These are phyloP conservation scores for Gnatocerus cornutus DNA, from an alignment of 2,888 invertebrate species.

Conservation along the genomic window DNA sequence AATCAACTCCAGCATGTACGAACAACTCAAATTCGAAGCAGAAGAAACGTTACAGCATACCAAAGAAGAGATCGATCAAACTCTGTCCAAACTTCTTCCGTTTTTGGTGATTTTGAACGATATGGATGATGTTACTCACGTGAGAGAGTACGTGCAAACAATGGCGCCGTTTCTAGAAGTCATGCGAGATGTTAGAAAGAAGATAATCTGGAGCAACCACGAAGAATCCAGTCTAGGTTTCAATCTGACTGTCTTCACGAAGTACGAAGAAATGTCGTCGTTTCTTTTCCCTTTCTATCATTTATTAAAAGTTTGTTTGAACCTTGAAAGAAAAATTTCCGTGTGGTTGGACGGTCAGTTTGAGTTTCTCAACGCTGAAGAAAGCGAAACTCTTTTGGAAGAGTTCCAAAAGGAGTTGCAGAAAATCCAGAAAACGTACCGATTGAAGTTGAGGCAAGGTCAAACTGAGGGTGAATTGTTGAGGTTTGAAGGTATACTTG, in stretches of 20 bases:
- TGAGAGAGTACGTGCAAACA: slow-evolving; percentile 85
- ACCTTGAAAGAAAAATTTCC: slow-evolving; percentile 87
- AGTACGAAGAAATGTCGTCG: slow-evolving; percentile 84
- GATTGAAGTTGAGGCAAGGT: slow-evolving; percentile 80
- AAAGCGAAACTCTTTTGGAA: slow-evolving; percentile 87
- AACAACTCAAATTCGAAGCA: slow-evolving; percentile 87
- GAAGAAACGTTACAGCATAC: slow-evolving; percentile 85
- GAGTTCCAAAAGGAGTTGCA: slow-evolving; percentile 86
- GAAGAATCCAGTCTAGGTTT: slow-evolving; percentile 92
- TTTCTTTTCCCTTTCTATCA: slow-evolving; percentile 81
- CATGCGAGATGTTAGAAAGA: slow-evolving; percentile 82
- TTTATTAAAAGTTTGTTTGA: slow-evolving; percentile 79
- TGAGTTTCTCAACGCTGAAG: slow-evolving; percentile 84
- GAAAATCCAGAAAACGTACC: slow-evolving; percentile 85
- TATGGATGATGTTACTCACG: slow-evolving; percentile 87
- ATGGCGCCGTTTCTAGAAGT: slow-evolving; percentile 84
- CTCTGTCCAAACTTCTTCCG: slow-evolving; percentile 82
- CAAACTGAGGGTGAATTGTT: slow-evolving; percentile 78
- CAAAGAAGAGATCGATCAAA: slow-evolving; percentile 80
- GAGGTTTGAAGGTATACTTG: slow-evolving; percentile 78
- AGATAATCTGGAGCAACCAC: slow-evolving; percentile 89
- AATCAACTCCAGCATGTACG: slow-evolving; percentile 84
- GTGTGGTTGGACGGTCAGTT: slow-evolving; percentile 96
- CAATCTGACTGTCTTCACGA: slow-evolving; percentile 82
- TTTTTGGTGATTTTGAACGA: slow-evolving; percentile 85